Evolutionary conservation across 2,113 vertebrate genomes (phyloP), one percentile per base, ranked within the genome.

Genomic region (Leucopsar rothschildi): DNA sequence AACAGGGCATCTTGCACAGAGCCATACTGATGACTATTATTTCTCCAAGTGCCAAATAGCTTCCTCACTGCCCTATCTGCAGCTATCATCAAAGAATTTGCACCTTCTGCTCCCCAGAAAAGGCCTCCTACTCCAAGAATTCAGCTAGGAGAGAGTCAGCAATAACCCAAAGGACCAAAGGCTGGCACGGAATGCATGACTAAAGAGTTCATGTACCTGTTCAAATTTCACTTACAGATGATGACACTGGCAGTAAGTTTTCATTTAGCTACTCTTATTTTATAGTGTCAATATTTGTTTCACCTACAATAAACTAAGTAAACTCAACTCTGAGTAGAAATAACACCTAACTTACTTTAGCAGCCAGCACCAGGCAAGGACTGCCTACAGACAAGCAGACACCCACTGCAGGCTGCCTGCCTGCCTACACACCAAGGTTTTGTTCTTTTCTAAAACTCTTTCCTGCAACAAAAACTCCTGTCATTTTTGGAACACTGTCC

Each of bases 341-440:
- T 17, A 44, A 35, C 4, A 78, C 2, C 20, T 37, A 25, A 42
- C 10, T 56, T 12, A 44, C 3, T 37, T 47, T 0, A 59, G 69
- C 50, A 84, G 78, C 24, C 47, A 57, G 39, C 19, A 65, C 2
- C 22, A 70, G 35, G 64, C 27, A 80, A 55, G 45, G 33, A 25
- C 5, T 60, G 70, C 35, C 42, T 8, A 3, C 0, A 1, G 42
- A 63, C n/a, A 3, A 59, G 50, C 9, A n/a, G 20, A 31, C 5
- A 64, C 8, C 18, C 20, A 16, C 1, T 45, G 16, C 2, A 6
- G 39, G 31, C 22, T 29, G 39, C 25, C 50, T 60, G 45, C 64
- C n/a, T 5, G 10, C 63, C 50, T 7, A 4, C 19, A 28, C n/a
- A 29, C 15, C 40, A 39, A 47, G 44, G 9, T 6, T 56, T 65